Percentiles rank a stretch among this genome's conserved stretches.
phyloP scores from a whole-genome alignment of 2,113 vertebrate genomes.

The Ammodramus savannarum region DNA sequence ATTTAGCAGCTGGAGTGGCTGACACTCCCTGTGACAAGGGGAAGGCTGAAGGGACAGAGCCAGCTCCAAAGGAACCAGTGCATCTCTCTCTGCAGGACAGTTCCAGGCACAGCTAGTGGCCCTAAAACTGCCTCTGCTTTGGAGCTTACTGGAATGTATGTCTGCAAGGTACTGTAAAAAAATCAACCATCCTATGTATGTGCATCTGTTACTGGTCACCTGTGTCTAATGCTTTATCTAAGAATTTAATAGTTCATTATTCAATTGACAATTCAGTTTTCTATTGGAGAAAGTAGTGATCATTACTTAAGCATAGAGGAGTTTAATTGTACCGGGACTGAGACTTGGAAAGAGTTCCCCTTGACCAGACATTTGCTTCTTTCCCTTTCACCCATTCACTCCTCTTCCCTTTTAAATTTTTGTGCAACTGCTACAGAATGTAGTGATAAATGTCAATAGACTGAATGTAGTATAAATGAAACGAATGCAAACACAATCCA shows the following conservation, averaged over 20 bases:
- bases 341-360: background rate
- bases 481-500: background rate
- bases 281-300: background rate
- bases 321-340: background rate
- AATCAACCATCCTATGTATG: background rate
- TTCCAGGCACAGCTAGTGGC: background rate
- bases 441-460: background rate
- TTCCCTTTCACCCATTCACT: background rate
- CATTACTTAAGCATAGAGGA: background rate
- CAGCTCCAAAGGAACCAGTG: background rate
- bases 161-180: background rate
- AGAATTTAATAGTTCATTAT: background rate
- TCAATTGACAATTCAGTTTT: background rate
- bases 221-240: background rate
- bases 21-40: background rate
- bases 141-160: background rate
- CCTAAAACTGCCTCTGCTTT: background rate
- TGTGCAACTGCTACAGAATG: background rate
- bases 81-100: background rate
- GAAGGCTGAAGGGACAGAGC: background rate
- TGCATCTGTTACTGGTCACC: background rate
- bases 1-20: background rate
- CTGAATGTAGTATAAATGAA: background rate
- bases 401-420: background rate
- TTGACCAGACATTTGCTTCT: background rate